Percentiles rank a stretch among this genome's conserved stretches.
Conservation (phyloP, 2,113 vertebrate species). For the Corydoras sp. region DNA sequence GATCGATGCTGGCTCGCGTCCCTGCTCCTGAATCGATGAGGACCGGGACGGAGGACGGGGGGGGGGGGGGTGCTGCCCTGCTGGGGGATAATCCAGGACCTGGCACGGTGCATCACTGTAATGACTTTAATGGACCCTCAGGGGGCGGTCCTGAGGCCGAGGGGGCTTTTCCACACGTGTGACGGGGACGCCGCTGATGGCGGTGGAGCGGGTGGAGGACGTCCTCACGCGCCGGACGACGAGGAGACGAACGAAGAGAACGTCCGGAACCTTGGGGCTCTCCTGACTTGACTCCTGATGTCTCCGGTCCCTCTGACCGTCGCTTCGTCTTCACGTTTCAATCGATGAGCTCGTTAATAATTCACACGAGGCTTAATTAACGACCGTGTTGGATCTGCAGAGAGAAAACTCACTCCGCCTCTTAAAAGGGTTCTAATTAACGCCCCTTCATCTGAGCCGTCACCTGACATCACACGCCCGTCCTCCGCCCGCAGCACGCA, state of each 20-base stretch:
- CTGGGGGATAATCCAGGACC: slow-evolving; percentile 19
- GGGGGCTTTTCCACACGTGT: too few relatives aligned
- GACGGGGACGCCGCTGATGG: too few relatives aligned
- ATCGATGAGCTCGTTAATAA: slow-evolving; percentile 3
- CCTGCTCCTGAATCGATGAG: too few relatives aligned
- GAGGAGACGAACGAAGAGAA: too few relatives aligned
- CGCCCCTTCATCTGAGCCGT: slow-evolving; percentile 21
- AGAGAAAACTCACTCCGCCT: slow-evolving; percentile 18
- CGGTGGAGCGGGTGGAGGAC: too few relatives aligned
- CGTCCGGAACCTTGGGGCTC: too few relatives aligned
- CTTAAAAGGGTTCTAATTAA: slow-evolving; percentile 6
- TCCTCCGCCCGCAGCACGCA: neutral
- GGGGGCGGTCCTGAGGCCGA: slow-evolving; percentile 25
- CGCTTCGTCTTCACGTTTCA: slow-evolving; percentile 2
- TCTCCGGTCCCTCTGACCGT: neutral
- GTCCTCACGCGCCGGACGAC: too few relatives aligned
- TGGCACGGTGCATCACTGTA: neutral
- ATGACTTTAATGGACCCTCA: slow-evolving; percentile 6
- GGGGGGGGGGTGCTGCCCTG: slow-evolving; percentile 20
- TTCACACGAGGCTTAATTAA: slow-evolving; percentile 23
- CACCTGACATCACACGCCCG: slow-evolving; percentile 12
- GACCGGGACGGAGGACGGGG: too few relatives aligned
- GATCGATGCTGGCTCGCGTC: too few relatives aligned
- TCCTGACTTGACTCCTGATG: too few relatives aligned
- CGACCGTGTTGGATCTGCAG: slow-evolving; percentile 5